phyloP scores from a whole-genome alignment of 2,888 invertebrate genomes.

The Noctua comes region DNA sequence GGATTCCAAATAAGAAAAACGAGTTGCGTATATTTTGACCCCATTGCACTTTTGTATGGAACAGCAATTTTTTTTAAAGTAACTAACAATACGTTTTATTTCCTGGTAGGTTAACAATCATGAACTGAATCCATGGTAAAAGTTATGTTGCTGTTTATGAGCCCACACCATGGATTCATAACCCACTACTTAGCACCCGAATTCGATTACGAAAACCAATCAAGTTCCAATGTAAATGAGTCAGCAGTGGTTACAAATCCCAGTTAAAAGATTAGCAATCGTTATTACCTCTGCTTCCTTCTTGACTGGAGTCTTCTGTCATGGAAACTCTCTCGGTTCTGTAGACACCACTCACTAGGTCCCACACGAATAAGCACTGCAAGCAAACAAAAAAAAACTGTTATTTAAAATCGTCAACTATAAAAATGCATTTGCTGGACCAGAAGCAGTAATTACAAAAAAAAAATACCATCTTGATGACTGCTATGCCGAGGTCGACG shows the following conservation, averaged over 20 bases:
- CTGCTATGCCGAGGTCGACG: background rate
- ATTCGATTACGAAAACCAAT: background rate
- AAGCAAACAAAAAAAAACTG: background rate
- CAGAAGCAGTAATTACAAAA: background rate
- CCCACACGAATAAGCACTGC: conserved; percentile 89
- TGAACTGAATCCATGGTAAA: background rate
- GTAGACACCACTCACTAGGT: conserved; percentile 87
- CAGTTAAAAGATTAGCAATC: no score
- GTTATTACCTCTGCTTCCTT: conserved; percentile 82
- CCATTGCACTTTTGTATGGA: background rate
- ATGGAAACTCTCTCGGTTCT: conserved; percentile 86
- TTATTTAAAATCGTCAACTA: background rate
- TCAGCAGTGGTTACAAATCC: background rate
- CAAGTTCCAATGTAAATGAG: background rate
- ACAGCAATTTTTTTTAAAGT: background rate
- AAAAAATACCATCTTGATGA: background rate
- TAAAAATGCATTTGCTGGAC: background rate
- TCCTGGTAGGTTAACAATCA: background rate
- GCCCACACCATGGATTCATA: background rate
- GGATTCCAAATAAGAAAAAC: background rate
- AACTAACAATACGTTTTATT: background rate
- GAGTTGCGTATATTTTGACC: background rate
- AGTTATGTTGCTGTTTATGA: background rate
- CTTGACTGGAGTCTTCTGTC: conserved; percentile 87
- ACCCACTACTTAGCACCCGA: background rate